Percentiles rank a stretch among this genome's conserved stretches.
Conservation (phyloP, 1,140 invertebrate species). For the Megalopta genalis region DNA sequence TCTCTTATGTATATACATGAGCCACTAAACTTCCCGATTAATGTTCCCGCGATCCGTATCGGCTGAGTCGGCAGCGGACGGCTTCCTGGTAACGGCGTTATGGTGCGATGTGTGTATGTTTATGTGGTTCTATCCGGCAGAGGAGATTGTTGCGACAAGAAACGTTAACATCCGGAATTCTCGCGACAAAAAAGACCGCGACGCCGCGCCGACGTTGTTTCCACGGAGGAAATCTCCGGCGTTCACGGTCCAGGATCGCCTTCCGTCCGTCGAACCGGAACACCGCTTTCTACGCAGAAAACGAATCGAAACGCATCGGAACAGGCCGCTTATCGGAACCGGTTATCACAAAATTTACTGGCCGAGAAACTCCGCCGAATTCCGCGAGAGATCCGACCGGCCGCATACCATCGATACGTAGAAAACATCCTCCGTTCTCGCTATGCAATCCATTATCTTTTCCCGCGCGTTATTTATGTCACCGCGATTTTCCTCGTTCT, state of each 20-base stretch:
- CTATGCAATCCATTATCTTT: too few relatives aligned
- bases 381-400: too few relatives aligned
- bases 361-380: too few relatives aligned
- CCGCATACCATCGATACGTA: too few relatives aligned
- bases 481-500: too few relatives aligned
- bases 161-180: neutral
- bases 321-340: too few relatives aligned
- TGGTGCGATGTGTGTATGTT: neutral
- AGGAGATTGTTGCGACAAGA: neutral
- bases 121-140: neutral
- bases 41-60: neutral
- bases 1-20: neutral
- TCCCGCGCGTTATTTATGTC: too few relatives aligned
- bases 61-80: neutral
- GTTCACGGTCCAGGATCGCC: neutral
- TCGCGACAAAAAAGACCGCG: neutral
- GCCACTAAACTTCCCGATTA: slow-evolving; percentile 10
- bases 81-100: neutral
- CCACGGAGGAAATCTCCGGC: neutral
- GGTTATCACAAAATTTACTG: too few relatives aligned
- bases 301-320: too few relatives aligned
- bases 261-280: neutral
- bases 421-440: too few relatives aligned
- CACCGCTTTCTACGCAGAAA: too few relatives aligned
- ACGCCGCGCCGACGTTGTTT: neutral